Evolutionary conservation across 2,797 vertebrate species (phyloP), one percentile per base, ranked within the genome.

Genomic region (Pipistrellus pipistrellus): DNA sequence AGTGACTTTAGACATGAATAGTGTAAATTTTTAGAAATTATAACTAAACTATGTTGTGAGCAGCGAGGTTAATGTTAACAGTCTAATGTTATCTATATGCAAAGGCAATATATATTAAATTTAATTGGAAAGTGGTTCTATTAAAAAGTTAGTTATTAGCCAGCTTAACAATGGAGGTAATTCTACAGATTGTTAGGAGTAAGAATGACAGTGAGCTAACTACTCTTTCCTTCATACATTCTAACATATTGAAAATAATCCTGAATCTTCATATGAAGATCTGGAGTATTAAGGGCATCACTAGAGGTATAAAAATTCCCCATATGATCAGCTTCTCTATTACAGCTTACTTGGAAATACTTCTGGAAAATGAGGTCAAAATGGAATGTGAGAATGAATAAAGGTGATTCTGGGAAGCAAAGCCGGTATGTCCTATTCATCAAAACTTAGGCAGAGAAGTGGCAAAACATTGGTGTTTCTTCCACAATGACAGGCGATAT

Each of bases 401-500:
- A 15, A 53, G 27, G 9, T 64, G 53, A 57, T 41, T 27, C 13
- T 2, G 27, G 83, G 25, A 76, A 20, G 25, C 38, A 48, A 30
- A 68, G 8, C 20, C 80, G 23, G 53, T 35, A 44, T 1, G 32
- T 73, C 32, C 91, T 44, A 77, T 17, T 3, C 69, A 41, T 64
- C 35, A 77, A 94, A 92, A 89, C 17, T 48, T 27, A 62, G 20
- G 76, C 44, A 64, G 73, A 84, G 73, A 87, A 84, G 23, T 23
- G 53, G 20, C 1, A 75, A 38, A 90, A 55, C n/a, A 10, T n/a
- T 84, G 41, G 11, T 2, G 6, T 46, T 82, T 78, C 2, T 17
- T 11, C 4, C 2, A 25, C 6, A 38, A 1, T 8, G 18, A 17
- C 21, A 72, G 48, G 53, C 15, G 57, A 14, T 27, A 30, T 30